Percentiles rank a stretch among this genome's conserved stretches.
These are phyloP conservation scores for Sebastolobus altivelis DNA, from an alignment of 2,797 vertebrate genomes.

Conservation along the genomic window DNA sequence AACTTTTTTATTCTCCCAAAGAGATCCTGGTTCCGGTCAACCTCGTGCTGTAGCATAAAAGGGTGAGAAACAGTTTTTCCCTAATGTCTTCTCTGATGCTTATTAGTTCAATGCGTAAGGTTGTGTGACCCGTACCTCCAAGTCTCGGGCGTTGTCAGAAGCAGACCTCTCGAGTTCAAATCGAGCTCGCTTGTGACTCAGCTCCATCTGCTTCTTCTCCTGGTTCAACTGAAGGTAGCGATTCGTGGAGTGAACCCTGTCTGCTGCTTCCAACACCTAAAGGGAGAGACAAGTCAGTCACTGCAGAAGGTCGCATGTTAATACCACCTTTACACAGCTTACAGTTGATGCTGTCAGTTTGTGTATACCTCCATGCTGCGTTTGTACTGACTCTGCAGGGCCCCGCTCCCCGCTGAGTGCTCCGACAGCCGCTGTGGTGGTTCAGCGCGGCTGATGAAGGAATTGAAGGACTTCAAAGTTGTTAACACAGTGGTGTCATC, in stretches of 20 bases:
- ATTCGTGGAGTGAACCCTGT: slow-evolving; percentile 89
- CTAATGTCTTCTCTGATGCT: not conserved
- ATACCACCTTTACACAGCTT: not conserved
- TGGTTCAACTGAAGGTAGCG: slow-evolving; percentile 91
- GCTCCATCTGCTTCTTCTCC: slow-evolving; percentile 97
- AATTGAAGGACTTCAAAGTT: slow-evolving; percentile 92
- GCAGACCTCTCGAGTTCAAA: slow-evolving; percentile 94
- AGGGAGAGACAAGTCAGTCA: slow-evolving; percentile 11
- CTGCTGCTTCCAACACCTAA: slow-evolving; percentile 92
- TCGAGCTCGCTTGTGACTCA: slow-evolving; percentile 96
- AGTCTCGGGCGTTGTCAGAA: slow-evolving; percentile 87
- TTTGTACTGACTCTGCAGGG: slow-evolving; percentile 90
- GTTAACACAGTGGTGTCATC: slow-evolving; percentile 93
- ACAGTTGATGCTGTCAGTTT: not conserved
- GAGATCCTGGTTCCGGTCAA: slow-evolving; percentile 92
- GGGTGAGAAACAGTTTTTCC: not conserved
- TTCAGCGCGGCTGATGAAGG: slow-evolving; percentile 89
- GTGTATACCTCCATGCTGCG: slow-evolving; percentile 90
- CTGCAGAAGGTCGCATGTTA: not conserved
- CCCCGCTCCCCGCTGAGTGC: slow-evolving; percentile 59
- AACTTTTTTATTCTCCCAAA: slow-evolving; percentile 87
- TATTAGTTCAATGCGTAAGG: not conserved
- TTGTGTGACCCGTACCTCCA: slow-evolving; percentile 85
- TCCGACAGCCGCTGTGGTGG: slow-evolving; percentile 67
- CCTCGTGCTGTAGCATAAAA: slow-evolving; percentile 85